Evolutionary conservation across 2,797 vertebrate genomes (phyloP).

Genomic region (Pygocentrus nattereri): DNA sequence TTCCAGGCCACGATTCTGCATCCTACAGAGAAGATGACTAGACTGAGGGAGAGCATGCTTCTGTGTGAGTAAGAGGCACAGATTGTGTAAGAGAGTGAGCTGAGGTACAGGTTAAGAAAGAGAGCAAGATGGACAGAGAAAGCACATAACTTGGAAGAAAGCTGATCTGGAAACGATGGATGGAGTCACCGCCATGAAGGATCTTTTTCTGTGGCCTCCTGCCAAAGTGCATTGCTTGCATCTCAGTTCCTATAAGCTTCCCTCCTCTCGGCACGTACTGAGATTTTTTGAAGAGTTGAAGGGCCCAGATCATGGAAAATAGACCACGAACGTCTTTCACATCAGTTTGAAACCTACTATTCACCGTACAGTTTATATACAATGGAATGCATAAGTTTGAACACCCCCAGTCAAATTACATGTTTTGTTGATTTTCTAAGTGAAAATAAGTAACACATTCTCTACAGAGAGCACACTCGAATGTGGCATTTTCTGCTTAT

Average conservation of each 20-base stretch:
- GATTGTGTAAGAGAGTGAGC: neutral
- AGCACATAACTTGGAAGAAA: slow-evolving; percentile 4
- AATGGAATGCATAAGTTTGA: too few species aligned
- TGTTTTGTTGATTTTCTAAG: too few species aligned
- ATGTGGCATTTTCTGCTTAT: too few species aligned
- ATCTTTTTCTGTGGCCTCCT: slow-evolving; percentile 70
- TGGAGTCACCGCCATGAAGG: slow-evolving; percentile 11
- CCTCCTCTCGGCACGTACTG: neutral
- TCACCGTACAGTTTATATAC: too few species aligned
- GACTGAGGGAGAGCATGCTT: slow-evolving; percentile 9
- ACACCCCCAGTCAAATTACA: too few species aligned
- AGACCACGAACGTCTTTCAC: neutral
- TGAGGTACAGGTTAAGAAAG: neutral
- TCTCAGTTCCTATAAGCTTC: neutral
- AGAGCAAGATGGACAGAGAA: neutral
- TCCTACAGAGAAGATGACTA: slow-evolving; percentile 73
- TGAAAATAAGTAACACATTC: too few species aligned
- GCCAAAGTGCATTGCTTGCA: slow-evolving; percentile 55
- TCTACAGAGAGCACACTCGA: too few species aligned
- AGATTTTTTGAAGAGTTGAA: neutral
- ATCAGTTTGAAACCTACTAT: neutral
- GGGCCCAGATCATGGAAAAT: neutral
- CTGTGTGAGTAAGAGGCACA: neutral
- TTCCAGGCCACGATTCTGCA: slow-evolving; percentile 84
- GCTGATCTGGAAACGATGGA: slow-evolving; percentile 57